A percentile compares a stretch with the other conserved stretches of the same genome.
Evolutionary conservation across 64 coral and sea anemone species (phyloP).

Genomic region (Montipora cactus): DNA sequence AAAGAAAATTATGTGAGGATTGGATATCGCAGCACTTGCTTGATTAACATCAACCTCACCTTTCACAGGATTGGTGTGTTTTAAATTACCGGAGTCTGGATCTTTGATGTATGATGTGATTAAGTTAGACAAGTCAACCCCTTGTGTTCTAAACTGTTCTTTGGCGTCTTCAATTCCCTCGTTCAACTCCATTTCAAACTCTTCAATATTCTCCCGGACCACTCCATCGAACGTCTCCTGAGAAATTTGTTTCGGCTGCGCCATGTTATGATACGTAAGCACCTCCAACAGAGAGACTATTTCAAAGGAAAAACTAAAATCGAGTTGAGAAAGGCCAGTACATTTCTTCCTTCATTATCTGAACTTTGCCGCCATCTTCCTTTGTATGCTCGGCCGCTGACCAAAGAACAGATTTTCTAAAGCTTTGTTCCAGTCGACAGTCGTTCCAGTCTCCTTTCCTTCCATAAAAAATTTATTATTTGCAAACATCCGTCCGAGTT

Average conservation of each 20-base stretch:
- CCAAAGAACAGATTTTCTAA: not conserved
- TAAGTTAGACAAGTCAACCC: slow-evolving; percentile 86
- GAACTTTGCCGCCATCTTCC: slow-evolving; percentile 12
- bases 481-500: not conserved
- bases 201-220: slow-evolving; percentile 91
- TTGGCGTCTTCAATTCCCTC: slow-evolving; percentile 75
- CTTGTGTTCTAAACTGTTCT: slow-evolving; percentile 81
- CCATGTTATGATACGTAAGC: slow-evolving; percentile 35
- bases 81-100: slow-evolving; percentile 58
- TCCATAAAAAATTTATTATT: slow-evolving; percentile 11
- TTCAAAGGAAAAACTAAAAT: not conserved
- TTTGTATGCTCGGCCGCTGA: not conserved
- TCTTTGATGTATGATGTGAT: slow-evolving; percentile 79
- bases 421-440: not conserved
- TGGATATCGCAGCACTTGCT: too few relatives aligned
- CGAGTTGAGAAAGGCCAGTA: not conserved
- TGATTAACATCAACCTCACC: slow-evolving; percentile 5
- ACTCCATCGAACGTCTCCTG: slow-evolving; percentile 91
- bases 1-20: too few relatives aligned
- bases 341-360: too few relatives aligned
- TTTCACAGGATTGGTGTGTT: slow-evolving; percentile 86
- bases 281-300: not conserved
- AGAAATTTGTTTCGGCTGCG: slow-evolving; percentile 75
- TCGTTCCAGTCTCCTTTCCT: not conserved
- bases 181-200: slow-evolving; percentile 91